These are phyloP conservation scores for Antedon mediterranea DNA, from an alignment of 53 echinoderm and acorn worm genomes.

Conservation along the genomic window DNA sequence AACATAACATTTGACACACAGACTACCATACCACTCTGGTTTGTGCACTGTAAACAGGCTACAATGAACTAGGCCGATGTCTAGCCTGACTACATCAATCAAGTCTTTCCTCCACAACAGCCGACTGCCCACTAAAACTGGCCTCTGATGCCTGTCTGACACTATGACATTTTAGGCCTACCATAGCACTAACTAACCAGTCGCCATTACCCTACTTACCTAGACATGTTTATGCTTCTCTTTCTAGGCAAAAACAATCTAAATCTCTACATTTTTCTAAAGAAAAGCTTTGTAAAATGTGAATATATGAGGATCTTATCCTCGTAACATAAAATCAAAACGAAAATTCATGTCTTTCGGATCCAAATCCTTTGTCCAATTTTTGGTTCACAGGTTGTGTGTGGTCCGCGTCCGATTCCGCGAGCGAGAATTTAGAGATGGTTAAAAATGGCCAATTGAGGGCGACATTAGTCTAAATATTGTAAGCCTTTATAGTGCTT, in stretches of 20 bases:
- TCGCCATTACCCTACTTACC: neutral
- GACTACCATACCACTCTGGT: too few species aligned
- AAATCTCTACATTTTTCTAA: neutral
- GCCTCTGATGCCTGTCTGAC: too few species aligned
- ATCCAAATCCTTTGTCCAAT: neutral
- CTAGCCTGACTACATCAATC: too few species aligned
- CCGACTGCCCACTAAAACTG: too few species aligned
- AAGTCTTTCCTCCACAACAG: too few species aligned
- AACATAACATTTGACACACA: too few species aligned
- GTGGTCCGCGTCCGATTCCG: too few species aligned
- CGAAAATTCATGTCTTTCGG: neutral
- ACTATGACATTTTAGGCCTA: too few species aligned
- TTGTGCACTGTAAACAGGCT: too few species aligned
- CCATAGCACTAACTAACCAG: too few species aligned
- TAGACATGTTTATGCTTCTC: neutral
- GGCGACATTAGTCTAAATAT: neutral
- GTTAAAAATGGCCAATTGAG: neutral
- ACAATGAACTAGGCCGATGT: too few species aligned
- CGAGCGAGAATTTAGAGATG: neutral
- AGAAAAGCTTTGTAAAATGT: neutral
- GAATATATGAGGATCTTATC: neutral
- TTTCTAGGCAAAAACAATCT: neutral
- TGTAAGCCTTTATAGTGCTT: too few species aligned
- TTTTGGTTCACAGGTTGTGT: neutral
- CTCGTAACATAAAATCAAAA: neutral